Base-by-base conservation (phyloP, 2,113 vertebrate genomes). In the Saccopteryx leptura region DNA sequence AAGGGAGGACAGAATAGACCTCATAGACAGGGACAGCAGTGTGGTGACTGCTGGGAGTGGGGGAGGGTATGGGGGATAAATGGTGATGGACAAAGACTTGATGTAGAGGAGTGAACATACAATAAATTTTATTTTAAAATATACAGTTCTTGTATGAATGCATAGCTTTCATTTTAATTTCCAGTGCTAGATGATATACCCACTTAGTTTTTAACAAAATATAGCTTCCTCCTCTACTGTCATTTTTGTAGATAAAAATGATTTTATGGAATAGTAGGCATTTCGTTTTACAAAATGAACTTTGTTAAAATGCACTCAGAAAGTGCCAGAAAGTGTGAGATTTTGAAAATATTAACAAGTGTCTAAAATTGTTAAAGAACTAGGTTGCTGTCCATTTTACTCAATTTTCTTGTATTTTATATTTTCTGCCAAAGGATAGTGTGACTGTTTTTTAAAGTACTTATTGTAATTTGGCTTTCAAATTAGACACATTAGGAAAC, bases 381-480 rank as follows among this genome's bases (percentile, higher is more conserved):
- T 80, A 28, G 24, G 7, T 75, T 54, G 2, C n/a, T 95, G 71
- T 91, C 72, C 92, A 69, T 96, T 84, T 74, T 83, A 52, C 12
- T 66, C 31, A 58, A 60, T 87, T 79, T 78, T 15, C 24, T 95
- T 83, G 0, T 60, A 75, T 88, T 88, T 95, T 61, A 33, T 91
- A 9, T 39, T 82, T 94, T 74, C 76, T 69, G 87, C 93, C 95
- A 54, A 97, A 95, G 58, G 88, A 90, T 69, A 63, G 79, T 92
- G 88, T 90, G 23, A 4, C 85, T 48, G 75, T 95, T 13, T 63
- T 92, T 74, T 97, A 58, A 39, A 39, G 18, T 74, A 87, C 1
- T 82, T 31, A 86, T 50, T 3, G 13, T 96, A 93, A 95, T 97
- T 97, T 95, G 71, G 19, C 60, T 92, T 97, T 97, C 87, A 95